Conservation (phyloP, 2,888 invertebrate species). For the Rhorus exstirpatorius region DNA sequence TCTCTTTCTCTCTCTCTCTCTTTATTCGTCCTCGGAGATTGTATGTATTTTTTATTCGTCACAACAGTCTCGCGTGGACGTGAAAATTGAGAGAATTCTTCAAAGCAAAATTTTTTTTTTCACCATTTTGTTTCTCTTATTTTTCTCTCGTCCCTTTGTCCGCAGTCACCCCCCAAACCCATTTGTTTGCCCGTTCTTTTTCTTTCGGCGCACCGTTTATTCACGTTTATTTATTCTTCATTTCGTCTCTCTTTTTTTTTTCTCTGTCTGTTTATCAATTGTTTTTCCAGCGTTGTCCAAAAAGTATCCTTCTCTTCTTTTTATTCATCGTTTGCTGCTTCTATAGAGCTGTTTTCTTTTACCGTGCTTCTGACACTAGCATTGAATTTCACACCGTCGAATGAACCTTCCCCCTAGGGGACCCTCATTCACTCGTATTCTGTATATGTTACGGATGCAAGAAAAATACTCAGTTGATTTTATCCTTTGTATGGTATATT, state of each 20-base stretch:
- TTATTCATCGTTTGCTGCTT: not conserved
- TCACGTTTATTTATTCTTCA: constrained; percentile 24
- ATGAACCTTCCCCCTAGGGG: not conserved
- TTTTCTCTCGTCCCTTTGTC: not conserved
- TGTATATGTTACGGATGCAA: too few species aligned
- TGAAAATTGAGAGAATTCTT: constrained; percentile 33
- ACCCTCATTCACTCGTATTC: not conserved
- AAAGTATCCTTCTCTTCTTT: constrained; percentile 34
- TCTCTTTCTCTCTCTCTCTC: constrained; percentile 1
- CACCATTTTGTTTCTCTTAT: not conserved
- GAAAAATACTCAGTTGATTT: too few species aligned
- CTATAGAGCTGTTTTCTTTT: constrained; percentile 2
- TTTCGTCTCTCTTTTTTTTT: constrained; percentile 1
- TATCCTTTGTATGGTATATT: not conserved
- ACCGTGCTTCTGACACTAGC: constrained; percentile 15
- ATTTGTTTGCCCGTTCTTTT: constrained; percentile 1
- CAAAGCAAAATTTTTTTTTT: constrained; percentile 17
- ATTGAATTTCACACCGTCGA: constrained; percentile 28
- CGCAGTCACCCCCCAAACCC: not conserved
- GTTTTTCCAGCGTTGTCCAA: not conserved
- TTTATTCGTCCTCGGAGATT: constrained; percentile 12
- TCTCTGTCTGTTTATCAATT: not conserved
- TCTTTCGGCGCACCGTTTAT: not conserved
- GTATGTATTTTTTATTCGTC: constrained; percentile 14
- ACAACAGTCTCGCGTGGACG: not conserved